Evolutionary conservation across 2,113 vertebrate species (phyloP), one percentile per base, ranked within the genome.

Genomic region (Galemys pyrenaicus): DNA sequence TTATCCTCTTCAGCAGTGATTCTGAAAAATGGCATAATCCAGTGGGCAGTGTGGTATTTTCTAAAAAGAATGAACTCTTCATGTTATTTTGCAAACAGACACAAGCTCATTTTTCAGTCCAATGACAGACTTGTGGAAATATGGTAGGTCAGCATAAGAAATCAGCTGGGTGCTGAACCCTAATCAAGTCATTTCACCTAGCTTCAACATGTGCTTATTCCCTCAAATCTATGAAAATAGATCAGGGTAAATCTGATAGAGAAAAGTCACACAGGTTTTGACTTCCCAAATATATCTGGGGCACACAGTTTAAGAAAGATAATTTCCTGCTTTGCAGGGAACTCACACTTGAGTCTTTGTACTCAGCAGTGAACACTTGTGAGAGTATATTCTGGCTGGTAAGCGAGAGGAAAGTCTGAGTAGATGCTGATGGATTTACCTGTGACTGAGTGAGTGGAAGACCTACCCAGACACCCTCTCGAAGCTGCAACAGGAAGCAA

Each of bases 401-500:
- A 20, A 94, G 32, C 56, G 62, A 91, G n/a, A 73, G 70, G 58
- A 80, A 87, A 87, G 10, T 20, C 60, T 60, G 30, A 15, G 13
- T 17, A 85, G 67, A 71, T n/a, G 7, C 1, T 22, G 39, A 24
- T 51, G 44, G 60, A 26, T 90, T 79, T 51, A 41, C n/a, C 9
- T 10, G 1, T 8, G 13, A 35, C 1, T 20, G 70, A 71, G 39
- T 49, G 54, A 20, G 16, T 44, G 26, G 44, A 87, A 28, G 84
- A 32, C 17, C 26, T 32, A 37, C 17, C 28, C 15, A 0, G 9
- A 87, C 26, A 35, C 51, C 51, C 46, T 90, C 80, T 92, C 73
- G 88, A 94, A 94, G 81, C 24, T 32, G 16, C 41, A 68, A 5
- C 54, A 94, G 77, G 80, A 95, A 96, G 24, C 65, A 83, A 44